Evolutionary conservation across 2,113 vertebrate genomes (phyloP), one percentile per base, ranked within the genome.

Genomic region (Tauraco erythrolophus): DNA sequence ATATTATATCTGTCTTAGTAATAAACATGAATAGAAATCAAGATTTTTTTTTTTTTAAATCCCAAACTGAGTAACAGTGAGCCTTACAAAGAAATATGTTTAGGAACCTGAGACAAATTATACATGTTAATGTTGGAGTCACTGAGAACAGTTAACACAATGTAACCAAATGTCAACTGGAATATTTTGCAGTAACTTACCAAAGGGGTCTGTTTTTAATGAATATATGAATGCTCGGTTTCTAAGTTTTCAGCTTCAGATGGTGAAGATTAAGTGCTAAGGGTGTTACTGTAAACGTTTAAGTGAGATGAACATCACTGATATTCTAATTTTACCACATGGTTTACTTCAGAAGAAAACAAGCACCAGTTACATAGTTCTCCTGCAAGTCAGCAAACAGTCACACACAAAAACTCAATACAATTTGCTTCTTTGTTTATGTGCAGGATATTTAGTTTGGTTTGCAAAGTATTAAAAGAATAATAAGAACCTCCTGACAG

Each of bases 401-500:
- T 89, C 89, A 56, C 68, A 94, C 75, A 76, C 4, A 5, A 94
- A 94, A 93, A 94, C 80, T 78, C 90, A 62, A 65, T 12, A 30
- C 74, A 70, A 85, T 77, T 88, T 13, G 1, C 88, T 96, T 89
- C 89, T 98, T 94, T 97, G 89, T 95, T 95, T 94, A 92, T 84
- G 80, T 88, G 96, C 94, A 97, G 91, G 84, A 88, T 95, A 97
- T 97, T 98, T 95, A 94, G 93, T 97, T 98, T 93, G 98, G 97
- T 98, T 98, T 98, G 97, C 97, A 97, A 97, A 97, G 64, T 97
- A 98, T 98, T 97, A 97, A 94, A 96, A 96, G 92, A 98, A 98
- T 98, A 98, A 98, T 92, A 97, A 87, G 97, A 98, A 98, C 97
- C 98, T 98, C 94, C 97, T 98, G 98, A 93, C 92, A 93, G 94